Conservation (phyloP, 2,113 vertebrate genomes). For the Psittacus erithacus region DNA sequence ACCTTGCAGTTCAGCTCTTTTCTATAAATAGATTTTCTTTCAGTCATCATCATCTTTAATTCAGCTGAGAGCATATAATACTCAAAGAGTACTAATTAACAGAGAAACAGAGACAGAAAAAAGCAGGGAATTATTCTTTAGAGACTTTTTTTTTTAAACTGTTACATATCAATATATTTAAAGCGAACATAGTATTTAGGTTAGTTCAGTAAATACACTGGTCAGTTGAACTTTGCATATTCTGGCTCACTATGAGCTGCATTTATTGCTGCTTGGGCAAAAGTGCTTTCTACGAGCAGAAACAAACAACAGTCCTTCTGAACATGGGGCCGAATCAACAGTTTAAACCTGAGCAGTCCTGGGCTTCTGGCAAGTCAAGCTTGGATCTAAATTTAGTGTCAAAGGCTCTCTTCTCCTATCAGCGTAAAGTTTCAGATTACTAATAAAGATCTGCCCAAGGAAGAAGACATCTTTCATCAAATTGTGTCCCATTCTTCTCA, state of each 20-base stretch:
- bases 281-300: neutral
- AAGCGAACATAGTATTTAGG: neutral
- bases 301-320: neutral
- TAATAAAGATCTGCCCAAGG: neutral
- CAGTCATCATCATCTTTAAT: slow-evolving; percentile 26
- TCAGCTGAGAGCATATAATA: neutral
- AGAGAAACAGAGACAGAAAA: neutral
- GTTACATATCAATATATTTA: neutral
- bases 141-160: neutral
- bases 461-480: neutral
- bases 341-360: neutral
- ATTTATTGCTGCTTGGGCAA: neutral
- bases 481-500: neutral
- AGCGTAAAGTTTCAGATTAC: neutral
- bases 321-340: neutral
- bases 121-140: neutral
- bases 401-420: neutral
- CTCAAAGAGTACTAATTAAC: neutral
- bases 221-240: neutral
- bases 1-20: slow-evolving; percentile 2
- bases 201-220: neutral
- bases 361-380: neutral
- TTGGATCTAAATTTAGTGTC: neutral
- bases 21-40: slow-evolving; percentile 44
- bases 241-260: neutral